These are phyloP conservation scores for Toxotes chatareus DNA, from an alignment of 2,113 vertebrate species.

Conservation along the genomic window DNA sequence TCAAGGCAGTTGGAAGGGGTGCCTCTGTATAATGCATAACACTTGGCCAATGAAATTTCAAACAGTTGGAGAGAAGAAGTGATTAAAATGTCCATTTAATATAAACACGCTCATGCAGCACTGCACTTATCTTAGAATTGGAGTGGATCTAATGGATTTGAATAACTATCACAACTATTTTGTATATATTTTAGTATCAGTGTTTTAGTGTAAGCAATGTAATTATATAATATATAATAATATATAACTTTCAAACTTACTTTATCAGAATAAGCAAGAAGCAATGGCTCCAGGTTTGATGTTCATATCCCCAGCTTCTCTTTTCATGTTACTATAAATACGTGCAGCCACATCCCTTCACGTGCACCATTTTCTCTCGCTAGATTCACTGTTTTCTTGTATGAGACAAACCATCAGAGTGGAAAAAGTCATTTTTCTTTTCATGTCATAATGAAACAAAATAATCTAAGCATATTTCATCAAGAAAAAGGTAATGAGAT, in stretches of 20 bases:
- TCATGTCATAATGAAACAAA: constrained; percentile 54
- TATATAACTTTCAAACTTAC: not conserved
- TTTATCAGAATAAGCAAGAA: not conserved
- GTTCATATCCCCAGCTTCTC: constrained; percentile 26
- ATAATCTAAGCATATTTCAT: constrained; percentile 59
- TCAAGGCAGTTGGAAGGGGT: constrained; percentile 6
- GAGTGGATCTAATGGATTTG: not conserved
- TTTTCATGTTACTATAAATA: constrained; percentile 63
- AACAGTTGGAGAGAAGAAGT: not conserved
- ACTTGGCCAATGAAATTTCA: not conserved
- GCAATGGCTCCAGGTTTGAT: constrained; percentile 50
- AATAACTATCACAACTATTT: not conserved
- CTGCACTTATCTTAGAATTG: not conserved
- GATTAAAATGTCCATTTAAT: not conserved
- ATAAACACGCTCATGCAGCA: not conserved
- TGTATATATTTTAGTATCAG: not conserved
- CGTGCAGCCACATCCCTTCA: constrained; percentile 20
- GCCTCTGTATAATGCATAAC: constrained; percentile 18
- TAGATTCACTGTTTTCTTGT: constrained; percentile 16
- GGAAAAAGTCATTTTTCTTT: constrained; percentile 10
- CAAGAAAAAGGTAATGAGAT: constrained; percentile 59
- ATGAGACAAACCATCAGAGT: constrained; percentile 35
- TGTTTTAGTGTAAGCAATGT: not conserved
- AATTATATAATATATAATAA: constrained; percentile 19
- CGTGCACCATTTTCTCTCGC: constrained; percentile 28